Conservation (phyloP, 2,113 vertebrate genomes). For the Semicossyphus pulcher region DNA sequence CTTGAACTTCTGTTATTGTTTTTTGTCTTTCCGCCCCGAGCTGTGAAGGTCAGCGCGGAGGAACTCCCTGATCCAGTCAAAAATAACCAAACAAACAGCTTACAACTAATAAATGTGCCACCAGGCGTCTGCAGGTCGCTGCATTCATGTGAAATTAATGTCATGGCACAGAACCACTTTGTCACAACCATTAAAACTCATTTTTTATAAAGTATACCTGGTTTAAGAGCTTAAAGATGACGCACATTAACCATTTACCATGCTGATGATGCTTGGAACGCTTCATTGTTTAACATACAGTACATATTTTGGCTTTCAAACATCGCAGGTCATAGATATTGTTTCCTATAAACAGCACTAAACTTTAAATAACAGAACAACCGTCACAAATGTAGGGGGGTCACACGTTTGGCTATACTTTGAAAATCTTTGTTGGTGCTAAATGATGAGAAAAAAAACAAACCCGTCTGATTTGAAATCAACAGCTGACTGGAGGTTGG, state of each 20-base stretch:
- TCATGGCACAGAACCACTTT: conserved; percentile 65
- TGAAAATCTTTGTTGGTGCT: conserved; percentile 18
- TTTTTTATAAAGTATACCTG: conserved; percentile 43
- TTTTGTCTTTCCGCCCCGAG: not conserved
- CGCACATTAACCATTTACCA: conserved; percentile 66
- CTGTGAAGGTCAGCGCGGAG: conserved; percentile 27
- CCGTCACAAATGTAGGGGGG: conserved; percentile 59
- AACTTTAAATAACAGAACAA: conserved; percentile 73
- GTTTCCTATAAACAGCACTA: conserved; percentile 71
- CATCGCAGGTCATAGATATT: conserved; percentile 63
- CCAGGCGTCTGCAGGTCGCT: conserved; percentile 10
- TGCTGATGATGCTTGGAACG: conserved; percentile 57
- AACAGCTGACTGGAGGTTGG: conserved; percentile 33
- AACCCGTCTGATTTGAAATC: conserved; percentile 6
- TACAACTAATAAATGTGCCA: conserved; percentile 25
- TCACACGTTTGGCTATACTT: conserved; percentile 42
- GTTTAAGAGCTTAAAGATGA: conserved; percentile 60
- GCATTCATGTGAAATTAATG: conserved; percentile 23
- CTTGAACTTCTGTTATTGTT: conserved; percentile 7
- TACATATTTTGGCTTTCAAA: conserved; percentile 64
- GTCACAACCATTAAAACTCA: conserved; percentile 61
- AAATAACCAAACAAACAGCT: conserved; percentile 23
- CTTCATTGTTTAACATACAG: conserved; percentile 61
- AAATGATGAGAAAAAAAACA: conserved; percentile 16
- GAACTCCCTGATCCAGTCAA: conserved; percentile 43